Conservation (phyloP, 2,797 vertebrate genomes). For the Triplophysa yarkandensis region DNA sequence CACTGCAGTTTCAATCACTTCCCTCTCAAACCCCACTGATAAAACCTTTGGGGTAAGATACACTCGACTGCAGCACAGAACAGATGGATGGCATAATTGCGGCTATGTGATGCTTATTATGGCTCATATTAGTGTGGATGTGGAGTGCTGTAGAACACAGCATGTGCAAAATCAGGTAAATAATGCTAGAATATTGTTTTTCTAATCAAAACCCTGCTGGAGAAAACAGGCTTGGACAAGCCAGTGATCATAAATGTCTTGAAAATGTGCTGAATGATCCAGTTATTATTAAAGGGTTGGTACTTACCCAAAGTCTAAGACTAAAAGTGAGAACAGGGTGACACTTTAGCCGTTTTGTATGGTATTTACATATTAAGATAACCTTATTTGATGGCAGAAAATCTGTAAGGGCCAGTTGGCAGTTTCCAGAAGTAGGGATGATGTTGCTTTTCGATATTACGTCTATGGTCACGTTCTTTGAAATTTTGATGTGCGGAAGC, state of each 20-base stretch:
- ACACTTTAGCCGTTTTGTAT: too few species aligned
- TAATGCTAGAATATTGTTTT: neutral
- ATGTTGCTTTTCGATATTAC: too few species aligned
- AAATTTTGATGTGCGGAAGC: too few species aligned
- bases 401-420: too few species aligned
- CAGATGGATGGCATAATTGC: constrained; percentile 29
- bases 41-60: constrained; percentile 24
- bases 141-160: neutral
- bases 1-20: constrained; percentile 29
- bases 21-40: constrained; percentile 23
- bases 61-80: constrained; percentile 11
- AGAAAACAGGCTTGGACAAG: neutral
- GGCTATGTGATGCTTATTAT: neutral
- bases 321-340: too few species aligned
- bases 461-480: too few species aligned
- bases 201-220: neutral
- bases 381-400: too few species aligned
- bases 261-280: neutral
- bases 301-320: too few species aligned
- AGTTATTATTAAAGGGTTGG: neutral
- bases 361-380: too few species aligned
- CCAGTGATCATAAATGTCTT: neutral
- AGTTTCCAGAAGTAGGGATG: too few species aligned
- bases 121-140: neutral
- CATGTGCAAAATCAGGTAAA: neutral